Conservation (phyloP, 37 sponge, comb jelly and placozoan species). For the Mnemiopsis leidyi region DNA sequence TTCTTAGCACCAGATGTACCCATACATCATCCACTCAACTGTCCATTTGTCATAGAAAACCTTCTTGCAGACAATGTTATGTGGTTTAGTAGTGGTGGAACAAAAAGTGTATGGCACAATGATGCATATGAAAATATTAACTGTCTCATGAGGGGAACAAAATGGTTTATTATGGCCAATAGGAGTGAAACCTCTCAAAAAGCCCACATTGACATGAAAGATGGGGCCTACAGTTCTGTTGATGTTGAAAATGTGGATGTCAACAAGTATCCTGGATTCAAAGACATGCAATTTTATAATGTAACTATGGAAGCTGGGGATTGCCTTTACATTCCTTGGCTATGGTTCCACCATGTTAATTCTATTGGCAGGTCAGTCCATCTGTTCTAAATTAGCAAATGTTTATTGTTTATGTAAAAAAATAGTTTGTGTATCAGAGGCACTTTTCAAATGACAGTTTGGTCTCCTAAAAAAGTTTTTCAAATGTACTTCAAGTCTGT, state of each 20-base stretch:
- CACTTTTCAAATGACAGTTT: too few species aligned
- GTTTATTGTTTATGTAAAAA: background rate
- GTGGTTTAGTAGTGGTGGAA: conserved; percentile 67
- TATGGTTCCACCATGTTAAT: conserved; percentile 42
- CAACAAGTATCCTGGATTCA: background rate
- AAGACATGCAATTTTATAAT: conserved; percentile 13
- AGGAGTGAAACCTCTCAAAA: background rate
- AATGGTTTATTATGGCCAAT: conserved; percentile 43
- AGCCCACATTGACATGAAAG: conserved; percentile 33
- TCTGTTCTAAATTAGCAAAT: background rate
- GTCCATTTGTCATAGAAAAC: background rate
- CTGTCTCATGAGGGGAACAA: conserved; percentile 58
- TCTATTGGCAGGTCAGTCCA: background rate
- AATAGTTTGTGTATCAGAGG: too few species aligned
- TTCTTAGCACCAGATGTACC: background rate
- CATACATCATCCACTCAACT: background rate
- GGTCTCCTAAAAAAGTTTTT: too few species aligned
- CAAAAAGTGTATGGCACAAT: conserved; percentile 65
- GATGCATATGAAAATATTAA: conserved; percentile 63
- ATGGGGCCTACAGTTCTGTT: conserved; percentile 41
- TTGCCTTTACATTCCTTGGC: conserved; percentile 50
- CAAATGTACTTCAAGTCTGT: too few species aligned
- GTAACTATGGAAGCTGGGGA: conserved; percentile 65
- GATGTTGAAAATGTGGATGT: conserved; percentile 66
- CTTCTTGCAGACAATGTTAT: conserved; percentile 34